Evolutionary conservation across 2,113 vertebrate species (phyloP).

Genomic region (Salvelinus namaycush): DNA sequence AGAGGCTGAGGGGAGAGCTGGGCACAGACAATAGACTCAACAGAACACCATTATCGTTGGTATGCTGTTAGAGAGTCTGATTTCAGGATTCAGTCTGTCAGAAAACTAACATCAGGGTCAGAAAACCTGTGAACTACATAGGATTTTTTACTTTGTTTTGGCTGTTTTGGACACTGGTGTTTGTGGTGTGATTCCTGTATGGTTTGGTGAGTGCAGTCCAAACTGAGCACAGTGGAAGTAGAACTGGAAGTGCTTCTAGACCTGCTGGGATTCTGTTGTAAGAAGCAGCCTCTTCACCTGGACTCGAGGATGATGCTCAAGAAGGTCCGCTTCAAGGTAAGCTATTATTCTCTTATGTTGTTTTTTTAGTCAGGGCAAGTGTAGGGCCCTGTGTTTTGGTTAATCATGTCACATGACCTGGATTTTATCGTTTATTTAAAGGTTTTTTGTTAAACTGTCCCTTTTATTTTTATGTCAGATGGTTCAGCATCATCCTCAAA

Average conservation of each 20-base stretch:
- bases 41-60: slow-evolving; percentile 58
- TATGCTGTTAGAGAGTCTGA: slow-evolving; percentile 8
- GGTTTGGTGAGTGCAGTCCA: neutral
- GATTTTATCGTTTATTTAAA: too few species aligned
- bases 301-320: slow-evolving; percentile 57
- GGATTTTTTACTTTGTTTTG: slow-evolving; percentile 4
- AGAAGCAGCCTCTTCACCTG: neutral
- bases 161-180: neutral
- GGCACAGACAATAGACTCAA: slow-evolving; percentile 22
- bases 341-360: slow-evolving; percentile 5
- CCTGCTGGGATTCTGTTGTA: slow-evolving; percentile 3
- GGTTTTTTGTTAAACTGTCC: too few species aligned
- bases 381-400: too few species aligned
- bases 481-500: too few species aligned
- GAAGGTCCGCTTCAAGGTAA: slow-evolving; percentile 70
- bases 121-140: neutral
- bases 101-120: neutral
- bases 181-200: neutral
- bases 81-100: neutral
- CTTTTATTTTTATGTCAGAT: too few species aligned
- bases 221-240: slow-evolving; percentile 17
- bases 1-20: slow-evolving; percentile 38
- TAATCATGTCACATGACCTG: too few species aligned
- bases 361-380: too few species aligned
- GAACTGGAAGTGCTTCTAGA: slow-evolving; percentile 19